phyloP scores from a whole-genome alignment of 2,113 vertebrate species.

The Kryptolebias marmoratus region DNA sequence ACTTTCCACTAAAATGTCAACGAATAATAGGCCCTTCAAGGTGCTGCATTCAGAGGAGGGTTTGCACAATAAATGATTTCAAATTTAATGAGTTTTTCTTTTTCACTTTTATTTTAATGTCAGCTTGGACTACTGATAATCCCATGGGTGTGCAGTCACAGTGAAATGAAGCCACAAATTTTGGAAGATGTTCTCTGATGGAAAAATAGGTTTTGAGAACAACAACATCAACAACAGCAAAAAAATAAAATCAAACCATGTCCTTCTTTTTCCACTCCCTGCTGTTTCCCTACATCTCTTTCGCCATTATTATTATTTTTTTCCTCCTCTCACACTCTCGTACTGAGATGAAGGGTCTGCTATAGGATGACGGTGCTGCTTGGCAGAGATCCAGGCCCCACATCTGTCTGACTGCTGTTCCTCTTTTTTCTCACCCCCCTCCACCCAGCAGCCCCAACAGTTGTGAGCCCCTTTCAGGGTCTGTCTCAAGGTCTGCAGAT shows the following conservation, averaged over 20 bases:
- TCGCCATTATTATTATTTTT: slow-evolving; percentile 16
- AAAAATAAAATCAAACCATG: slow-evolving; percentile 55
- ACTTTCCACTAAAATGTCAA: slow-evolving; percentile 72
- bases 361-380: slow-evolving; percentile 64
- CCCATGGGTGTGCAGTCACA: slow-evolving; percentile 38
- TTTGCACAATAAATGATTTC: slow-evolving; percentile 68
- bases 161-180: slow-evolving; percentile 49
- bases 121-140: slow-evolving; percentile 43
- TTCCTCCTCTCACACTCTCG: slow-evolving; percentile 42
- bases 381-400: slow-evolving; percentile 79
- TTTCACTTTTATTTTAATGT: slow-evolving; percentile 9
- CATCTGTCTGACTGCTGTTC: slow-evolving; percentile 82
- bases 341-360: slow-evolving; percentile 71
- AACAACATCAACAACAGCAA: slow-evolving; percentile 1
- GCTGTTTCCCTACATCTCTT: slow-evolving; percentile 58
- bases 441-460: slow-evolving; percentile 58
- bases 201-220: slow-evolving; percentile 38
- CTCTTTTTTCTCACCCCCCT: slow-evolving; percentile 51
- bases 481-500: slow-evolving; percentile 73
- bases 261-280: slow-evolving; percentile 46
- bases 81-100: slow-evolving; percentile 40
- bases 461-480: slow-evolving; percentile 74
- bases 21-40: slow-evolving; percentile 67
- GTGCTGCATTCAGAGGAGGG: slow-evolving; percentile 53
- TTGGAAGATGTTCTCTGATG: slow-evolving; percentile 58